A percentile compares a stretch with the other conserved stretches of the same genome.
Evolutionary conservation across 2,797 vertebrate genomes (phyloP).

Genomic region (Phrynocephalus guinanensis): DNA sequence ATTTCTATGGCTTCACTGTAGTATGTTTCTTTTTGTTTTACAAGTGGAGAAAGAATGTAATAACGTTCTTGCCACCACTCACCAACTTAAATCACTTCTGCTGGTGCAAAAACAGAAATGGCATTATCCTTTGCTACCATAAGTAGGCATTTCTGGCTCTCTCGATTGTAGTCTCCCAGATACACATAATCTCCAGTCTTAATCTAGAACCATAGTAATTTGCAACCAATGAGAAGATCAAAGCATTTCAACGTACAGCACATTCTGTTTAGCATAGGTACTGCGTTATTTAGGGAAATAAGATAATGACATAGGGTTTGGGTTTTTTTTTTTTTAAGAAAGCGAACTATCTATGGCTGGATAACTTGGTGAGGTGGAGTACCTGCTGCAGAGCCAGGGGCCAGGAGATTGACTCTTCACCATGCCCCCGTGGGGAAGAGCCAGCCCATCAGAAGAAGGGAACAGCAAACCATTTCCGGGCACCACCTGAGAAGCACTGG

Average conservation of each 20-base stretch:
- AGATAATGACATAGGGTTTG: too few relatives aligned
- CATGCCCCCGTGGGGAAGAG: too few relatives aligned
- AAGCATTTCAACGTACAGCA: background rate
- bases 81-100: background rate
- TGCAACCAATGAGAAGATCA: background rate
- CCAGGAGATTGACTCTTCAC: too few relatives aligned
- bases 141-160: background rate
- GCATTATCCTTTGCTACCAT: background rate
- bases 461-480: too few relatives aligned
- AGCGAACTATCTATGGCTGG: background rate
- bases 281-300: background rate
- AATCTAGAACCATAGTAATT: background rate
- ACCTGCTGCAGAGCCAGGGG: too few relatives aligned
- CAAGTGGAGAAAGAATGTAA: constrained; percentile 33
- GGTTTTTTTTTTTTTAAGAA: too few relatives aligned
- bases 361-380: background rate
- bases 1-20: constrained; percentile 59
- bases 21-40: constrained; percentile 58
- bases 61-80: background rate
- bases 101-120: background rate
- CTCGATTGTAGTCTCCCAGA: background rate
- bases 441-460: too few relatives aligned
- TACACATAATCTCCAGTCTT: background rate
- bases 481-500: too few relatives aligned
- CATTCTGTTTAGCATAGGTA: background rate